Evolutionary conservation across 2,888 invertebrate species (phyloP).

Genomic region (Catocala sponsa): DNA sequence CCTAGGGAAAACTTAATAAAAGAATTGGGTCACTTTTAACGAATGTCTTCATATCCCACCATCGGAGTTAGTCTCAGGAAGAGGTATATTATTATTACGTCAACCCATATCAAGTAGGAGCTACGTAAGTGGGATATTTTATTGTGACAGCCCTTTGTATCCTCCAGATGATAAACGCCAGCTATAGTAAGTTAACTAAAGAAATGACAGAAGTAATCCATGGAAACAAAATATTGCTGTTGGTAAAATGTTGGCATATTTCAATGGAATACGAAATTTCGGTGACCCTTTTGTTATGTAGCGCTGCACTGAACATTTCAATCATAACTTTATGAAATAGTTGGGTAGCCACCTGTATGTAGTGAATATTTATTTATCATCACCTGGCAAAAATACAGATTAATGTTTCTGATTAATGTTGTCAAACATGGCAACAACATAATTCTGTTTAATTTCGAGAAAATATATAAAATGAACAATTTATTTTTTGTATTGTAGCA

Average conservation of each 20-base stretch:
- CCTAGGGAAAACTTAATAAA: slow-evolving; percentile 17
- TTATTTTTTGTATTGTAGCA: no score
- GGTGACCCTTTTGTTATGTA: no score
- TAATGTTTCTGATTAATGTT: no score
- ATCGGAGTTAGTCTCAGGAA: slow-evolving; percentile 43
- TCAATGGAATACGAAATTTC: no score
- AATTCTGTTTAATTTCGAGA: no score
- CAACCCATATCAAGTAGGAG: slow-evolving; percentile 63
- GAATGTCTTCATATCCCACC: slow-evolving; percentile 39
- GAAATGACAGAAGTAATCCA: slow-evolving; percentile 29
- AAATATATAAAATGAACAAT: no score
- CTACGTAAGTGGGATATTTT: slow-evolving; percentile 57
- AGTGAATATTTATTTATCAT: no score
- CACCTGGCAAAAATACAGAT: no score
- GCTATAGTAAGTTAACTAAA: slow-evolving; percentile 38
- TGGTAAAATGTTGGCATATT: slow-evolving; percentile 7
- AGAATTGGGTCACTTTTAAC: slow-evolving; percentile 27
- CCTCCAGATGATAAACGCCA: slow-evolving; percentile 44
- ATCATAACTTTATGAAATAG: no score
- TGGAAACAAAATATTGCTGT: slow-evolving; percentile 23
- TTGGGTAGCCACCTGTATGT: no score
- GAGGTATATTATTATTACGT: slow-evolving; percentile 60
- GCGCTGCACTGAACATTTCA: no score
- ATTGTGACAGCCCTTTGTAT: slow-evolving; percentile 59
- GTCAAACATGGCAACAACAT: no score